phyloP scores from a whole-genome alignment of 2,113 vertebrate species.

The Lasiurus borealis region DNA sequence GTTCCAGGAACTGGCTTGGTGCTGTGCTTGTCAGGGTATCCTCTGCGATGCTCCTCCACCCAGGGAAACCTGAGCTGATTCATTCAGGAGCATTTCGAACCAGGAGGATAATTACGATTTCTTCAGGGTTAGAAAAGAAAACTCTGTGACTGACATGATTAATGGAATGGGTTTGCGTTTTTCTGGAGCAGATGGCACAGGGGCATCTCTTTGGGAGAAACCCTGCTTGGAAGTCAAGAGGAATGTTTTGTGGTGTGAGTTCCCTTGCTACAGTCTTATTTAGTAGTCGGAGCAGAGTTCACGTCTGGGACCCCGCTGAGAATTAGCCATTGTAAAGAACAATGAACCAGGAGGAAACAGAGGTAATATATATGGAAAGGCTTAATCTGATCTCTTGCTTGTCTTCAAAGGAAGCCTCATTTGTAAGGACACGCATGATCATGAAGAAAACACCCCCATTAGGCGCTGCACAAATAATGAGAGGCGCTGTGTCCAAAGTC shows the following conservation, averaged over 20 bases:
- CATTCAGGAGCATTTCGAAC: constrained; percentile 30
- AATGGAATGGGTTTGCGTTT: constrained; percentile 63
- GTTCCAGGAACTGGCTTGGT: not conserved
- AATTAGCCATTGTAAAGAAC: constrained; percentile 61
- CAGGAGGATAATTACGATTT: constrained; percentile 61
- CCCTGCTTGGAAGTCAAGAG: constrained; percentile 64
- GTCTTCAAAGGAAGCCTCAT: constrained; percentile 76
- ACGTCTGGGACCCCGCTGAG: constrained; percentile 68
- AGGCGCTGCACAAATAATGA: constrained; percentile 63
- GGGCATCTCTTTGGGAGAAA: constrained; percentile 69
- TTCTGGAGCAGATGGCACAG: constrained; percentile 71
- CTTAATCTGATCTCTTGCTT: constrained; percentile 77
- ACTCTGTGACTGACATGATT: constrained; percentile 63
- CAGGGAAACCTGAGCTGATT: constrained; percentile 10
- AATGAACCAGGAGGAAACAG: constrained; percentile 70
- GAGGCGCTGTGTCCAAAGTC: constrained; percentile 36
- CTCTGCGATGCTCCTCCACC: not conserved
- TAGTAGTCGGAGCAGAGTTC: constrained; percentile 74
- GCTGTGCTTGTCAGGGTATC: not conserved
- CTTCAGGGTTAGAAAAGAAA: constrained; percentile 58
- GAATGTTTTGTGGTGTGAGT: constrained; percentile 52
- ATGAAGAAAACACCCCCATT: constrained; percentile 64
- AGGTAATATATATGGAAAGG: constrained; percentile 73
- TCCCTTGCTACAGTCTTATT: constrained; percentile 57
- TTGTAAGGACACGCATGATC: constrained; percentile 75